phyloP scores from a whole-genome alignment of 2,797 vertebrate genomes.

The Gouania willdenowi region DNA sequence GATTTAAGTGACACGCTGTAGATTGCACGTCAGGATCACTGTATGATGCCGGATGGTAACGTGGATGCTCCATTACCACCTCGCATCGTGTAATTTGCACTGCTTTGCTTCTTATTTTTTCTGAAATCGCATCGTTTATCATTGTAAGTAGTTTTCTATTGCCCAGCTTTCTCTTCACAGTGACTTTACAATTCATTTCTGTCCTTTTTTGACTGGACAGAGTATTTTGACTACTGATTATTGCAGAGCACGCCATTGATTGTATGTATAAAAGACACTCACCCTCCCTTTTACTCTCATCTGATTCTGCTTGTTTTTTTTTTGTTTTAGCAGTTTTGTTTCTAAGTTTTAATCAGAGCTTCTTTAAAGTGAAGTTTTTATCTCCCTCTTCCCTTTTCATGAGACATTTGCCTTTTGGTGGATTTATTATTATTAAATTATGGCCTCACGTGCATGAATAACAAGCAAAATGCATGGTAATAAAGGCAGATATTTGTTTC shows the following conservation, averaged over 20 bases:
- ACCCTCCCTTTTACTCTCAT: slow-evolving; percentile 11
- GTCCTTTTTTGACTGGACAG: slow-evolving; percentile 26
- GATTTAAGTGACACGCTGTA: slow-evolving; percentile 9
- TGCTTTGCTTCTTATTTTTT: slow-evolving; percentile 24
- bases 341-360: too few species aligned
- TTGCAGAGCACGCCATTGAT: slow-evolving; percentile 36
- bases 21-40: slow-evolving; percentile 7
- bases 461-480: too few species aligned
- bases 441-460: too few species aligned
- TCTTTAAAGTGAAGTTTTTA: too few species aligned
- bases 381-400: too few species aligned
- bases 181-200: slow-evolving; percentile 14
- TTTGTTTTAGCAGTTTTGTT: slow-evolving; percentile 12
- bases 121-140: slow-evolving; percentile 22
- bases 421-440: too few species aligned
- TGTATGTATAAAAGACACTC: slow-evolving; percentile 44
- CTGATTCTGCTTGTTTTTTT: not conserved
- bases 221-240: slow-evolving; percentile 58
- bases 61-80: slow-evolving; percentile 8
- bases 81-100: slow-evolving; percentile 52
- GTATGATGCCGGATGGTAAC: slow-evolving; percentile 19
- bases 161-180: slow-evolving; percentile 2
- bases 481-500: too few species aligned
- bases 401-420: slow-evolving; percentile 58
- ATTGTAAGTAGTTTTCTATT: slow-evolving; percentile 9